A percentile compares a stretch with the other conserved stretches of the same genome.
Conservation (phyloP, 2,888 invertebrate species). For the Tribolium freemani region DNA sequence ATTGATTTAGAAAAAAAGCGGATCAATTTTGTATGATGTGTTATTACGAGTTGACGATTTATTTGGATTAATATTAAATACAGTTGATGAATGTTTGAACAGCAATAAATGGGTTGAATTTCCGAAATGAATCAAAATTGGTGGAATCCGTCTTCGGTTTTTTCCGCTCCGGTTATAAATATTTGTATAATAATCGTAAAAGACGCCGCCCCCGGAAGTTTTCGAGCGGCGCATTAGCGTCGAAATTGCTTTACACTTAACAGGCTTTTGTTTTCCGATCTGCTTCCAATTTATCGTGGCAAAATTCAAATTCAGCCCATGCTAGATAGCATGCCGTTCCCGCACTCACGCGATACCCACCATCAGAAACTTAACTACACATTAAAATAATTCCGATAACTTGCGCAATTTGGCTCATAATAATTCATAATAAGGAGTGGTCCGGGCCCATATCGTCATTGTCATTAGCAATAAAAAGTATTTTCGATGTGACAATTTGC, state of each 20-base stretch:
- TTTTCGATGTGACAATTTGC: constrained; percentile 36
- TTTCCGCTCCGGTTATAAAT: constrained; percentile 3
- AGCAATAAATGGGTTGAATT: too few species aligned
- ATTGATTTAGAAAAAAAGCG: too few species aligned
- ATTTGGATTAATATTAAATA: too few species aligned
- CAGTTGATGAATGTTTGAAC: too few species aligned
- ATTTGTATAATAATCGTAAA: neutral
- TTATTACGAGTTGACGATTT: too few species aligned
- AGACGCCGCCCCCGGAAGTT: neutral
- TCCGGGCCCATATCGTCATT: too few species aligned
- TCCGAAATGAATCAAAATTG: too few species aligned
- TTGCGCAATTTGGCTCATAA: too few species aligned
- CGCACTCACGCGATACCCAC: neutral
- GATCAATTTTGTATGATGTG: too few species aligned
- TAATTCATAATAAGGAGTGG: too few species aligned
- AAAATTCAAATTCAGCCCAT: neutral
- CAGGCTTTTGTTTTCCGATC: neutral
- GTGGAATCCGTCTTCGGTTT: neutral
- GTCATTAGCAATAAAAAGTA: constrained; percentile 39
- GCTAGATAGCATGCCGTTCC: neutral
- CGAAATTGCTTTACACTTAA: neutral
- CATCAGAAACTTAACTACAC: neutral
- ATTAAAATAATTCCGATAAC: neutral
- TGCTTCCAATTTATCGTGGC: neutral
- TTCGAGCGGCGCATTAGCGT: neutral